Conservation (phyloP, 2,113 vertebrate species). For the Mobula hypostoma region DNA sequence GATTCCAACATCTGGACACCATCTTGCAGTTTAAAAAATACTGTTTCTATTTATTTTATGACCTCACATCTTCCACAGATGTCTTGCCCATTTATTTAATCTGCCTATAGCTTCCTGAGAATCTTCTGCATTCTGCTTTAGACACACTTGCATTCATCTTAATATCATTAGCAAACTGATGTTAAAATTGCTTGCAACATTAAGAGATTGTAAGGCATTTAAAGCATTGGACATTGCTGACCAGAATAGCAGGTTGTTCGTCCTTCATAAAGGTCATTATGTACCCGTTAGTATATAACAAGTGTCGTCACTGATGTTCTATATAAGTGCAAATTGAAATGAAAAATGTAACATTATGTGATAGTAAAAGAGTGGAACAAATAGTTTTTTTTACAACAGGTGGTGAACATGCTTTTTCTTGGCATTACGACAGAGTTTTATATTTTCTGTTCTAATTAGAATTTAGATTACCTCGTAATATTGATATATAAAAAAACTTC, state of each 20-base stretch:
- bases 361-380: background rate
- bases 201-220: background rate
- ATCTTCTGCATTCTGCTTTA: no score
- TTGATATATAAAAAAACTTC: background rate
- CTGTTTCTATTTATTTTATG: no score
- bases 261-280: no score
- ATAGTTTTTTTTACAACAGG: background rate
- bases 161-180: background rate
- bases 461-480: constrained; percentile 11
- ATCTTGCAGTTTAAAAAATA: no score
- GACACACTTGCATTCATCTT: no score
- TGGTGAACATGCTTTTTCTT: background rate
- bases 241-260: no score
- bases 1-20: no score
- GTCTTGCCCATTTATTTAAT: no score
- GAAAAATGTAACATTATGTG: background rate
- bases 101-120: no score
- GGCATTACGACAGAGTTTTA: constrained; percentile 22
- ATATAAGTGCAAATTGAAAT: background rate
- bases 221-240: no score
- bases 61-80: no score
- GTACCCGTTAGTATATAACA: no score
- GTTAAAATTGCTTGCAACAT: constrained; percentile 31
- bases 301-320: background rate
- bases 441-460: constrained; percentile 36